Evolutionary conservation across 2,797 vertebrate genomes (phyloP).

Genomic region (Xenentodon cancila): DNA sequence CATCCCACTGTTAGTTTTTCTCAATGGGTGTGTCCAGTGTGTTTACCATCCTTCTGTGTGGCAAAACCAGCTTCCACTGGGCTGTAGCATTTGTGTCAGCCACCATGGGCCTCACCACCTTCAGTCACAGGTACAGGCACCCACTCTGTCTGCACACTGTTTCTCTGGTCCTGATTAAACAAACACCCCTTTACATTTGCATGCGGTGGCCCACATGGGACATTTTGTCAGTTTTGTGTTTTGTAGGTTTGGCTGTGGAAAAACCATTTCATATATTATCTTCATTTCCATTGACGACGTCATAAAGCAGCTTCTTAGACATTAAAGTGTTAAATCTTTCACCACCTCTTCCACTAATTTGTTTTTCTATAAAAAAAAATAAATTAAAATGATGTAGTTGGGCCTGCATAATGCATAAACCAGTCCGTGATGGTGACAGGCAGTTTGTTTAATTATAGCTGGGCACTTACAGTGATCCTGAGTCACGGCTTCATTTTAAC

Average conservation of each 20-base stretch:
- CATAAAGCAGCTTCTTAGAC: neutral
- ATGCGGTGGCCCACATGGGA: neutral
- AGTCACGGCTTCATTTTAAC: too few species aligned
- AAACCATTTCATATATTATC: constrained; percentile 6
- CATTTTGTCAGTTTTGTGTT: neutral
- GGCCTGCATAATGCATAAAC: too few species aligned
- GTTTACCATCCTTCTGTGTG: constrained; percentile 91
- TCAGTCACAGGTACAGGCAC: constrained; percentile 91
- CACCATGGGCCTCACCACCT: constrained; percentile 92
- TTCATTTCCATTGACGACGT: neutral
- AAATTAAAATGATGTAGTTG: too few species aligned
- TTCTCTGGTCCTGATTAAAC: neutral
- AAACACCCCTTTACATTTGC: constrained; percentile 5
- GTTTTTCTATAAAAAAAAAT: too few species aligned
- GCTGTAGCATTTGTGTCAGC: constrained; percentile 90
- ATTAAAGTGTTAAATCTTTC: too few species aligned
- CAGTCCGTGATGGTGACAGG: too few species aligned
- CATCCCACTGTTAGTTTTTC: constrained; percentile 82
- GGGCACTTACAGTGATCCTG: too few species aligned
- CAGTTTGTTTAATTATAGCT: too few species aligned
- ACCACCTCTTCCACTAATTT: too few species aligned
- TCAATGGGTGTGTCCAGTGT: constrained; percentile 92
- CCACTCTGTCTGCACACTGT: neutral
- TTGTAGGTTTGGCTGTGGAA: neutral
- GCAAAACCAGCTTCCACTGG: constrained; percentile 87